A percentile compares a stretch with the other conserved stretches of the same genome.
Evolutionary conservation across 2,888 invertebrate species (phyloP).

Genomic region (Odontothrips loti): DNA sequence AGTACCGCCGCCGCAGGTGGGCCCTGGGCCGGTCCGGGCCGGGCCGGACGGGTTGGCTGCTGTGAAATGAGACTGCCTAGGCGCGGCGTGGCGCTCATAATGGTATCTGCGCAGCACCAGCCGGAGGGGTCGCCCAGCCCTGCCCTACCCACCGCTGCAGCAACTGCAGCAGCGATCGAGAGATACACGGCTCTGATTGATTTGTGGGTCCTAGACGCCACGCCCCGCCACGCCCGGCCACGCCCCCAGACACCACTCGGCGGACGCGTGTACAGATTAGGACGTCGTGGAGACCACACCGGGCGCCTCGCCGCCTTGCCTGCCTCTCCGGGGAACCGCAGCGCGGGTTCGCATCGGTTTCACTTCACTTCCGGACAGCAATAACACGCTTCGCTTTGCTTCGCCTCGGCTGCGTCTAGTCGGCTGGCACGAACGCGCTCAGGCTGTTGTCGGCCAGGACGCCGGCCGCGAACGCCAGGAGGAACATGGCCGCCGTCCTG

Average conservation of each 20-base stretch:
- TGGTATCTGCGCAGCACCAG: neutral
- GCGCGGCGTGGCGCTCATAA: neutral
- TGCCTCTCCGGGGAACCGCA: too few relatives aligned
- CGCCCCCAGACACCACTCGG: neutral
- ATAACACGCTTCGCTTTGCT: neutral
- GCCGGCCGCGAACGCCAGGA: neutral
- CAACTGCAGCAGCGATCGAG: neutral
- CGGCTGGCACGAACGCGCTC: neutral
- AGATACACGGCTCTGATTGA: constrained; percentile 10
- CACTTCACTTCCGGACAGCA: neutral
- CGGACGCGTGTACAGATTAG: neutral
- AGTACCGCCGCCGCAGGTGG: neutral
- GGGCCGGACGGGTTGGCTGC: neutral
- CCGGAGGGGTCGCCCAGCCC: neutral
- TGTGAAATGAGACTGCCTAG: neutral
- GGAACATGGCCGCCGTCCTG: neutral
- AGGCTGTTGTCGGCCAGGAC: constrained; percentile 5
- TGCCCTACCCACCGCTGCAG: neutral
- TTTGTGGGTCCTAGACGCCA: neutral
- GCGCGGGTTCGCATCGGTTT: neutral
- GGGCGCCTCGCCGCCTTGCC: too few relatives aligned
- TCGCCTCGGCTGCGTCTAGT: neutral
- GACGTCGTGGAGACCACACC: neutral
- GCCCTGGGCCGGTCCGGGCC: neutral
- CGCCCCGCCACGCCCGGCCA: neutral